Evolutionary conservation across 1,140 invertebrate genomes (phyloP), one percentile per base, ranked within the genome.

Genomic region (Mercenaria mercenaria): DNA sequence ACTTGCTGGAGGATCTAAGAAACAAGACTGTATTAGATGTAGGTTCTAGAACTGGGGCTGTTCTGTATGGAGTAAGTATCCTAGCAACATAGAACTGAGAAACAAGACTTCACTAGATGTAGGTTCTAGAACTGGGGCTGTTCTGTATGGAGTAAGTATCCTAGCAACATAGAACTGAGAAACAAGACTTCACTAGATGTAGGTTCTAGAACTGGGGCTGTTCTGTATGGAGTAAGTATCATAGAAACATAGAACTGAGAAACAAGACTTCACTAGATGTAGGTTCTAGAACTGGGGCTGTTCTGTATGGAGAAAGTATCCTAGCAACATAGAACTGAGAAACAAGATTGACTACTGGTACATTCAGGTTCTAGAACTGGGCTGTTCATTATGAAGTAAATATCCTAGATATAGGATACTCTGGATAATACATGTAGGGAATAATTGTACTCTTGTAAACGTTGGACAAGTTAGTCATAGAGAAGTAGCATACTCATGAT

Each of bases 341-440:
- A 96, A 95, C 20, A 97, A 97, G 95, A 96, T 96, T 83, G n/a
- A n/a, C n/a, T n/a, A n/a, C 93, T 98, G 79, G 92, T 98, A 26
- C 97, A 98, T 96, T 94, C 98, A 79, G 97, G 97, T 13, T 98
- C 97, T 20, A 96, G 97, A 95, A 95, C 98, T 84, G 97, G 82
- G 97, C 97, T 90, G 96, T 98, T 81, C 95, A 98, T 41, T 98
- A 97, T 96, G 97, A 97, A 88, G 97, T 97, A 96, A 96, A 88
- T 90, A 80, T 6, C 6, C n/a, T n/a, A n/a, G 20, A n/a, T n/a
- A n/a, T n/a, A n/a, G n/a, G n/a, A n/a, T n/a, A n/a, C n/a, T n/a
- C n/a, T n/a, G n/a, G n/a, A n/a, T n/a, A n/a, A n/a, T n/a, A n/a
- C n/a, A n/a, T n/a, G n/a, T n/a, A n/a, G n/a, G n/a, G n/a, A n/a